Base-by-base conservation (phyloP, 2,888 invertebrate species). In the Brachyopa scutellaris region DNA sequence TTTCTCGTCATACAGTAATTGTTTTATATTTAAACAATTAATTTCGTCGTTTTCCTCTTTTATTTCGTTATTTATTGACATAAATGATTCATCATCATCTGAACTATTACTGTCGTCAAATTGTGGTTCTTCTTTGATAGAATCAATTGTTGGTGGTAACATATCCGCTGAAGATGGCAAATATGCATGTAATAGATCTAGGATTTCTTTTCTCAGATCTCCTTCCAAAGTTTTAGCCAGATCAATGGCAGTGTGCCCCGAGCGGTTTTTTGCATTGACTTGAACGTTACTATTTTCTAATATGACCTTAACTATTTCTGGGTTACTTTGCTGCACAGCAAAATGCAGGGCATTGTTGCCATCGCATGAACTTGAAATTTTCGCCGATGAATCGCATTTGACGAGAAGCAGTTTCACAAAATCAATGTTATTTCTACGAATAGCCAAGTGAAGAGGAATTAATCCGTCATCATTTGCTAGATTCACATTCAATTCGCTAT, bases 401-500 rank as follows among this genome's bases (percentile, higher is more conserved):
- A 90, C 88, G 11, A 93, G 88, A 6, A 93, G 86, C 26, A 90
- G 86, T 69, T 90, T 90, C 1, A 92, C 88, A 86, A 92, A 92
- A 17, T 90, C 89, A 8, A 92, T 87, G 85, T 92, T 92, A 31
- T 92, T 92, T 42, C 90, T 90, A 23, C 88, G 85, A 1, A 94
- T 92, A 4, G 94, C 94, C 61, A 92, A 86, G 84, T 92, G 91
- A 9, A 93, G 85, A 0, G 92, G 90, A 0, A 92, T 92, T 64
- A 91, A 86, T 0, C 92, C 92, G 47, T 91, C 92, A 87, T 91
- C 88, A 69, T 90, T 90, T 2, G 86, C 86, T 0, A 88, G 78
- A 13, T 88, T 87, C 1, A 89, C 82, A 55, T 89, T 85, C n/a
- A 89, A 45, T 6, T 59, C n/a, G 29, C 19, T 7, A 21, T 19